Evolutionary conservation across 2,888 invertebrate genomes (phyloP).

Genomic region (Phalera bucephala): DNA sequence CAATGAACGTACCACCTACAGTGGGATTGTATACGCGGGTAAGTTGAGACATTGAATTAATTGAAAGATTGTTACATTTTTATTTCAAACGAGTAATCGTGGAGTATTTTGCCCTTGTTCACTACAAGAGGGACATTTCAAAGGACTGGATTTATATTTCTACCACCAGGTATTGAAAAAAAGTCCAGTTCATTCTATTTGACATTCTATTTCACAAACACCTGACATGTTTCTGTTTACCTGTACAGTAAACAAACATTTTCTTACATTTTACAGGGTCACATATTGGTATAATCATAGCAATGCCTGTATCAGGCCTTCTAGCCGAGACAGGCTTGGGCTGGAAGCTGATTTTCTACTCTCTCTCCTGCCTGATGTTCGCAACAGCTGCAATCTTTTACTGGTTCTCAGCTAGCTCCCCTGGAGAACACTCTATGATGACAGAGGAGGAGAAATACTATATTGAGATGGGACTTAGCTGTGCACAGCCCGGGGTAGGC

Average conservation of each 20-base stretch:
- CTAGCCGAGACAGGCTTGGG: conserved; percentile 82
- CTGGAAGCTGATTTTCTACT: conserved; percentile 88
- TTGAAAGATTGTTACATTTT: no score
- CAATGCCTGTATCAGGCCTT: conserved; percentile 85
- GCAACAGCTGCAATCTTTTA: conserved; percentile 80
- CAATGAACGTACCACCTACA: conserved; percentile 79
- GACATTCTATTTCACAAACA: no score
- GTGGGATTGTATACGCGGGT: conserved; percentile 81
- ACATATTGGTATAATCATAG: conserved; percentile 87
- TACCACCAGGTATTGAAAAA: no score
- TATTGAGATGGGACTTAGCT: conserved; percentile 83
- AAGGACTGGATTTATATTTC: no score
- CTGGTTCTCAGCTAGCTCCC: conserved; percentile 82
- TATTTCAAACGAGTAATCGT: no score
- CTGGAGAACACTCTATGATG: conserved; percentile 80
- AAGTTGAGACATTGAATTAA: no score
- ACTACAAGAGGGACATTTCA: no score
- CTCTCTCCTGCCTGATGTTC: conserved; percentile 81
- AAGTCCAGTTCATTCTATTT: no score
- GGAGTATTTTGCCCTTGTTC: no score
- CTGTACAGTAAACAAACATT: no score
- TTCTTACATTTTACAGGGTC: conserved; percentile 81
- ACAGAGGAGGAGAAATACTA: conserved; percentile 79
- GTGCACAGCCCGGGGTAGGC: conserved; percentile 36
- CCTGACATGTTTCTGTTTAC: no score